A percentile compares a stretch with the other conserved stretches of the same genome.
phyloP scores from a whole-genome alignment of 2,113 vertebrate genomes.

The Oreochromis aureus region DNA sequence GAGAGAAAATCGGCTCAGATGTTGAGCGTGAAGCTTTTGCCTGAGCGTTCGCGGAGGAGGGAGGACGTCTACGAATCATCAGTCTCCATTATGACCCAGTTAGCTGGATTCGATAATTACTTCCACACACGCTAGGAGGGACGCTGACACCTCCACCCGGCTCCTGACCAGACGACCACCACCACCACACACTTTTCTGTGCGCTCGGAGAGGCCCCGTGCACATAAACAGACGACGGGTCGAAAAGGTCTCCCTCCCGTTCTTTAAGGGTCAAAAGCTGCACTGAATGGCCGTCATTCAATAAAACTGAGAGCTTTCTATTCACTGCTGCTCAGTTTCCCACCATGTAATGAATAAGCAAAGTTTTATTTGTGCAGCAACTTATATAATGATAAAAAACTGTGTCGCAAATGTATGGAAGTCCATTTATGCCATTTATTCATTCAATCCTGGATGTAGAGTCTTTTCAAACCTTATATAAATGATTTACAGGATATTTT shows the following conservation, averaged over 20 bases:
- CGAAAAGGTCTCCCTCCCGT: background rate
- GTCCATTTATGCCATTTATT: background rate
- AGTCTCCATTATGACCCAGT: conserved; percentile 17
- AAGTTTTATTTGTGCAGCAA: background rate
- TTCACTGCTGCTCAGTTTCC: background rate
- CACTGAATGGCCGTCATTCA: background rate
- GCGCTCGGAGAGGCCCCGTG: background rate
- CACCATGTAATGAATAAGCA: background rate
- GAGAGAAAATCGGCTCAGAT: background rate
- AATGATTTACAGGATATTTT: background rate
- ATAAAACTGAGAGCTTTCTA: background rate
- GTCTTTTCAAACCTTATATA: background rate
- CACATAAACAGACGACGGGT: conserved; percentile 4
- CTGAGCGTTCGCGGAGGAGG: background rate
- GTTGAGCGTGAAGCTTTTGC: background rate
- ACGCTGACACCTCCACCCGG: background rate
- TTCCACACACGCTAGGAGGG: background rate
- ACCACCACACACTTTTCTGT: background rate
- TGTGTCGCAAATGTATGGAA: background rate
- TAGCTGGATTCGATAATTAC: background rate
- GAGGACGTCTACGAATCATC: background rate
- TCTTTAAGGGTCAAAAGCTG: conserved; percentile 1
- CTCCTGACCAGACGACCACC: background rate
- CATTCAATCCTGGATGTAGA: background rate
- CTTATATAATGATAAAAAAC: background rate